A percentile compares a stretch with the other conserved stretches of the same genome.
Conservation (phyloP, 2,797 vertebrate species). For the Sandelia bainsii region DNA sequence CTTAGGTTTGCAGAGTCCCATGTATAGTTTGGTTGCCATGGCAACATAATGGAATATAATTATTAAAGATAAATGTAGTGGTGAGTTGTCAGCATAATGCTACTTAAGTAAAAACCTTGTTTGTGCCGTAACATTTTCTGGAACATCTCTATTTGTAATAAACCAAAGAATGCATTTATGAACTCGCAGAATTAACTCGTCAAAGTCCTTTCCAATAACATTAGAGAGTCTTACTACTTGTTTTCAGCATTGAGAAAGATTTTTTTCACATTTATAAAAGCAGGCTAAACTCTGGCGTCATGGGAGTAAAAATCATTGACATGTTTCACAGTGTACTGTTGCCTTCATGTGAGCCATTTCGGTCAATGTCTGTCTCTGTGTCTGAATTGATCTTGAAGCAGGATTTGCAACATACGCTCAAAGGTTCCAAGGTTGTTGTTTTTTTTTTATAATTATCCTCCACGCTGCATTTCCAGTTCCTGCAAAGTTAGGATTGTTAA, state of each 20-base stretch:
- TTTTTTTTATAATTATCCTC: background rate
- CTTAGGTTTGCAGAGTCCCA: background rate
- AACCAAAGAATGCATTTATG: slow-evolving; percentile 1
- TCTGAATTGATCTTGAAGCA: background rate
- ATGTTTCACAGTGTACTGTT: background rate
- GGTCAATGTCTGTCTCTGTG: background rate
- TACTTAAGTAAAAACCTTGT: slow-evolving; percentile 1
- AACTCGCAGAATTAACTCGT: background rate
- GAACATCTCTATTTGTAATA: background rate
- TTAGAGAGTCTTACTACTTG: background rate
- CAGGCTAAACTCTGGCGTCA: background rate
- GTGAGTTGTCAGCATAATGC: background rate
- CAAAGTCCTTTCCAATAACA: slow-evolving; percentile 1
- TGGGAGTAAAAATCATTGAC: slow-evolving; percentile 16
- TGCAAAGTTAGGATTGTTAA: slow-evolving; percentile 26
- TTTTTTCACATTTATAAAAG: slow-evolving; percentile 4
- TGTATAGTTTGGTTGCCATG: slow-evolving; percentile 5
- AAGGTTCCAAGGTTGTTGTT: background rate
- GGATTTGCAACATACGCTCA: background rate
- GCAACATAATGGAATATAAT: background rate
- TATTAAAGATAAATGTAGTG: background rate
- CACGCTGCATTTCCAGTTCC: background rate
- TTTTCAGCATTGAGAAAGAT: slow-evolving; percentile 14
- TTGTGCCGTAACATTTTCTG: slow-evolving; percentile 1
- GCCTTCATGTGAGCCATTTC: background rate